A percentile compares a stretch with the other conserved stretches of the same genome.
These are phyloP conservation scores for Apocrypta bakeri DNA, from an alignment of 1,140 invertebrate genomes.

Conservation along the genomic window DNA sequence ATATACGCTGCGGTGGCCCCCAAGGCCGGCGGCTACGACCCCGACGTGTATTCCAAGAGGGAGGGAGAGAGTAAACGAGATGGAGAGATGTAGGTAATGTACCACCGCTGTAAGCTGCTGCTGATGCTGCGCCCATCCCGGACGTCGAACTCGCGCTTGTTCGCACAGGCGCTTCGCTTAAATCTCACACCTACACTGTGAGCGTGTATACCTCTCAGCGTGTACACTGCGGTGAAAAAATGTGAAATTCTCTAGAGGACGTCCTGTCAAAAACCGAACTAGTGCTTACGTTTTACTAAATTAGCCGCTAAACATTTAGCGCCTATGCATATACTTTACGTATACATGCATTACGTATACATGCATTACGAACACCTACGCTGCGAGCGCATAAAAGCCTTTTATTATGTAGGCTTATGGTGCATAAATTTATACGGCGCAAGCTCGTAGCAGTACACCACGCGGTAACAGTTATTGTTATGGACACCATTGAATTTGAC, in stretches of 20 bases:
- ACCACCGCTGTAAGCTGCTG: background rate
- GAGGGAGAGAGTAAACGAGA: background rate
- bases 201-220: too few relatives aligned
- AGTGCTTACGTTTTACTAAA: too few relatives aligned
- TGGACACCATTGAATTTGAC: background rate
- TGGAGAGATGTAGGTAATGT: background rate
- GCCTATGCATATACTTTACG: background rate
- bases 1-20: background rate
- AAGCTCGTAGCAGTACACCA: background rate
- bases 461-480: background rate
- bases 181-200: background rate
- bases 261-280: too few relatives aligned
- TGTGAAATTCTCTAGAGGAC: background rate
- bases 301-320: too few relatives aligned
- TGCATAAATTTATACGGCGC: background rate
- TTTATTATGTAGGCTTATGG: background rate
- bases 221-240: background rate
- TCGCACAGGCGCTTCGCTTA: constrained; percentile 45
- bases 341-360: background rate
- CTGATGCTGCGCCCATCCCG: constrained; percentile 13
- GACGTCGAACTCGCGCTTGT: constrained; percentile 11
- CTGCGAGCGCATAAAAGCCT: background rate
- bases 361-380: background rate
- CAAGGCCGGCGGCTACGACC: background rate
- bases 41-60: background rate